These are phyloP conservation scores for Drosophila lacicola DNA, from an alignment of 2,888 invertebrate species.

Conservation along the genomic window DNA sequence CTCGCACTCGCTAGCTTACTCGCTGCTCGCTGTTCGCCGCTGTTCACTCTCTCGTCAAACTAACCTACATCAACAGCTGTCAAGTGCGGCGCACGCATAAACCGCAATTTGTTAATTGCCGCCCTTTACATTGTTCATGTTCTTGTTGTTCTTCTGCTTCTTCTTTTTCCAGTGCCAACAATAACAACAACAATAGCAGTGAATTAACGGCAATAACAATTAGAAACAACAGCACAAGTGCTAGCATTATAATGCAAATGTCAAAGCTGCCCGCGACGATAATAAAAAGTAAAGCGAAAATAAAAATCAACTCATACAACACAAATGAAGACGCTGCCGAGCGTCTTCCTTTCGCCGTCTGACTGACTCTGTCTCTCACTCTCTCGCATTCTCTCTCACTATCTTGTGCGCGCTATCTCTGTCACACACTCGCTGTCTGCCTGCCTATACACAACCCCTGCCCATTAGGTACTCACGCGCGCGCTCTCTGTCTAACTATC, in stretches of 20 bases:
- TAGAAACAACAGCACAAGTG: conserved; percentile 1
- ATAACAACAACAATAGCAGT: conserved; percentile 5
- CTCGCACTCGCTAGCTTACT: background rate
- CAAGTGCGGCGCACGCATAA: conserved; percentile 57
- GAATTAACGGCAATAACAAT: conserved; percentile 3
- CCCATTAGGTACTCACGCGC: conserved; percentile 25
- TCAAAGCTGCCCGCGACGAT: conserved; percentile 1
- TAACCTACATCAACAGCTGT: conserved; percentile 84
- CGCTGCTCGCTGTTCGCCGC: conserved; percentile 10
- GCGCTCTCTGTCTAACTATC: conserved; percentile 24
- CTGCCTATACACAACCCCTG: conserved; percentile 10
- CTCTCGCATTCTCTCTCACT: conserved; percentile 22
- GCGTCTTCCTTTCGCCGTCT: conserved; percentile 70
- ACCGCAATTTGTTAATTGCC: conserved; percentile 32
- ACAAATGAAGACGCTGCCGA: conserved; percentile 70
- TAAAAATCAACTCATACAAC: conserved; percentile 36
- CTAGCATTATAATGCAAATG: conserved; percentile 29
- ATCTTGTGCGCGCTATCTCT: conserved; percentile 25
- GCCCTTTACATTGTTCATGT: conserved; percentile 33
- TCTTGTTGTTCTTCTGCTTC: conserved; percentile 14
- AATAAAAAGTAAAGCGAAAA: conserved; percentile 23
- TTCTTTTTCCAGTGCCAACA: conserved; percentile 13
- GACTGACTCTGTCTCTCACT: conserved; percentile 51
- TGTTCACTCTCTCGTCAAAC: conserved; percentile 55
- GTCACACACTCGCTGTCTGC: conserved; percentile 20